Percentiles rank a stretch among this genome's conserved stretches.
Conservation (phyloP, 2,888 invertebrate species). For the Drosophila neotestacea region DNA sequence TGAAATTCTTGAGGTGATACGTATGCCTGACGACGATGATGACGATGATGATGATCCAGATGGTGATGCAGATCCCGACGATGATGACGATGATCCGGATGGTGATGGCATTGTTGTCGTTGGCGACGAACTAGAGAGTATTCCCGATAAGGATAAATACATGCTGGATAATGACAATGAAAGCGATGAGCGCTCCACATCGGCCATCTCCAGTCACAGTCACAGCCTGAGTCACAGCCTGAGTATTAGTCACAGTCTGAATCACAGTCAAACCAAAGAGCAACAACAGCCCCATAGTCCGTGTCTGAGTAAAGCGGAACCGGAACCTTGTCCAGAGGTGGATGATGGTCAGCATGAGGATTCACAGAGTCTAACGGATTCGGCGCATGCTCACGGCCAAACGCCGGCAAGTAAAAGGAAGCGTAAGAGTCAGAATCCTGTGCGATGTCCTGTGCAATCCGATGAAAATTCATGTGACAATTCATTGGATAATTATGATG, state of each 20-base stretch:
- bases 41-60: conserved; percentile 85
- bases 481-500: conserved; percentile 81
- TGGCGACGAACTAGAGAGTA: conserved; percentile 90
- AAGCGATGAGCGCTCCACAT: conserved; percentile 71
- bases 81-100: conserved; percentile 83
- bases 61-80: conserved; percentile 85
- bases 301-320: conserved; percentile 23
- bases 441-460: conserved; percentile 88
- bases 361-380: conserved; percentile 85
- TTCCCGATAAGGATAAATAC: conserved; percentile 85
- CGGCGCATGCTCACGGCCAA: conserved; percentile 57
- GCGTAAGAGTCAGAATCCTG: conserved; percentile 95
- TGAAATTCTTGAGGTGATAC: conserved; percentile 80
- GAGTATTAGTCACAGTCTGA: conserved; percentile 21
- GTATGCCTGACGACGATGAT: conserved; percentile 81
- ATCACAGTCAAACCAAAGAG: conserved; percentile 79
- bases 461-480: conserved; percentile 83
- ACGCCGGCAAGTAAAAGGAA: conserved; percentile 90
- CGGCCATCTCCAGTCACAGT: conserved; percentile 87
- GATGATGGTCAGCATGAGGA: conserved; percentile 88
- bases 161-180: conserved; percentile 77
- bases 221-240: conserved; percentile 61
- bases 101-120: conserved; percentile 91
- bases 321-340: conserved; percentile 58
- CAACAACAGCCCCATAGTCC: conserved; percentile 54